Conservation (phyloP, 30 jellyfish, hydroid and myxozoan genomes). For the Cassiopea andromeda region DNA sequence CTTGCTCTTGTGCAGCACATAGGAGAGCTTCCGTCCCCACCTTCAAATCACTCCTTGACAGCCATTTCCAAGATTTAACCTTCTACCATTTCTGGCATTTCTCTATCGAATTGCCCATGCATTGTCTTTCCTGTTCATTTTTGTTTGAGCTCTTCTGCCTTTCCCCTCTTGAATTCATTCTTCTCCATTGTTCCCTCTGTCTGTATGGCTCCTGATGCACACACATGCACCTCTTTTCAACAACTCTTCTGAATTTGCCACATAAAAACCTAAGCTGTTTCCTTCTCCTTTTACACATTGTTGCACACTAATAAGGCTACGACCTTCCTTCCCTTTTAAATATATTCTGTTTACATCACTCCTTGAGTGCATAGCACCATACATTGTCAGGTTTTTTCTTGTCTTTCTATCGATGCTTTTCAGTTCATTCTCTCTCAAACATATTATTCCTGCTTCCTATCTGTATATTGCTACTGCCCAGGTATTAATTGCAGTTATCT, state of each 20-base stretch:
- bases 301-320: neutral
- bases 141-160: neutral
- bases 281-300: neutral
- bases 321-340: neutral
- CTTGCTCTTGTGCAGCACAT: too few species aligned
- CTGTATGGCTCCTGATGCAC: constrained; percentile 4
- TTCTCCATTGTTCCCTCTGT: neutral
- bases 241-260: neutral
- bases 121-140: too few species aligned
- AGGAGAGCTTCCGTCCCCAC: too few species aligned
- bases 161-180: neutral
- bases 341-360: neutral
- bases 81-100: too few species aligned
- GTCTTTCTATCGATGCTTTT: constrained; percentile 2
- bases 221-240: neutral
- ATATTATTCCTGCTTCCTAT: neutral
- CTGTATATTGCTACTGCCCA: neutral
- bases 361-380: constrained; percentile 20
- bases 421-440: neutral
- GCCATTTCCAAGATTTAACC: too few species aligned
- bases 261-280: constrained; percentile 10
- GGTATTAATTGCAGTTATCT: neutral
- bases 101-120: too few species aligned
- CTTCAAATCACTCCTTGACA: too few species aligned
- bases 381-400: constrained; percentile 17